Base-by-base conservation (phyloP, 2,888 invertebrate species). In the Macropis europaea region DNA sequence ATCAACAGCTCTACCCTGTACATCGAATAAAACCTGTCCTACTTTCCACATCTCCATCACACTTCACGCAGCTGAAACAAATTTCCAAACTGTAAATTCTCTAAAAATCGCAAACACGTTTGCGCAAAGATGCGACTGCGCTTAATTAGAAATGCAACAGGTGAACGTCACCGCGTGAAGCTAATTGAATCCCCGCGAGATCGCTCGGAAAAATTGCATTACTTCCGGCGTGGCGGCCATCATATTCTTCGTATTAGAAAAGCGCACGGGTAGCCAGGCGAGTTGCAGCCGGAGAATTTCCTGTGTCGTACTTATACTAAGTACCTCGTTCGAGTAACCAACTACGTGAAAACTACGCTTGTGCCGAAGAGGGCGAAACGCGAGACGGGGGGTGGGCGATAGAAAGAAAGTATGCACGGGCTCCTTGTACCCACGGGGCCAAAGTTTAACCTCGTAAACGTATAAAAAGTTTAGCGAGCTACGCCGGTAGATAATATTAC, bases 361-460 rank as follows among this genome's bases (percentile, higher is more conserved):
- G 62, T 38, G 54, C 53, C 47, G 22, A 56, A 61, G 61, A 48
- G 36, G 4, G 28, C 24, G 26, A 32, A 52, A 2, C 36, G 28
- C 2, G 43, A 34, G 11, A 32, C 26, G 2, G 26, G n/a, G 9
- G 28, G 42, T 43, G 53, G 53, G 73, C 56, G 69, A 71, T 68
- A 71, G 76, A 64, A 76, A 71, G 76, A 62, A 76, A 62, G 43
- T 69, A 64, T 47, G 63, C 36, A 60, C 47, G 43, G 59, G 43
- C 61, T 50, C 71, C 54, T 68, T 68, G 76, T 63, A 73, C 78
- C 78, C 77, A 43, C 67, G 75, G 78, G 81, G 77, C 76, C 75
- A 74, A 84, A 86, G 83, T 86, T 86, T 84, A 86, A 86, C 85
- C 82, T 80, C 75, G 79, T 78, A 76, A 84, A 79, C 77, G 80